Conservation (phyloP, 2,797 vertebrate genomes). For the Paratrypauchen microcephalus region DNA sequence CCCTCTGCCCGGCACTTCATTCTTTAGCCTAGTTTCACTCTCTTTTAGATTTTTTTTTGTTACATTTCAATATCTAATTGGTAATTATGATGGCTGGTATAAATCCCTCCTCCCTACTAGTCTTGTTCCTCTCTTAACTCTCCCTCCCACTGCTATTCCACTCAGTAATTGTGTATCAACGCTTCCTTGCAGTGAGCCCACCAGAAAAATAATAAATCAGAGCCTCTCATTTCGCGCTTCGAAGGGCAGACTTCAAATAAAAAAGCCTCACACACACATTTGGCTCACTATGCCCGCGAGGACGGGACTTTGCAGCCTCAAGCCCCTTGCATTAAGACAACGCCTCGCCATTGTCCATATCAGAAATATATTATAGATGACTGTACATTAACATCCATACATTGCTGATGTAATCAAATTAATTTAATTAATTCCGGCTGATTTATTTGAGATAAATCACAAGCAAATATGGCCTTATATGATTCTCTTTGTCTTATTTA, state of each 20-base stretch:
- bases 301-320: conserved; percentile 1
- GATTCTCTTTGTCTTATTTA: background rate
- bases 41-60: conserved; percentile 61
- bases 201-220: conserved; percentile 87
- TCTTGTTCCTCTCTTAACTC: conserved; percentile 37
- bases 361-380: background rate
- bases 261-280: conserved; percentile 60
- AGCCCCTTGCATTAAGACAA: background rate
- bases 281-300: background rate
- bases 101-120: conserved; percentile 65
- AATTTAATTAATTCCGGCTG: background rate
- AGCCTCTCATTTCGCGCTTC: conserved; percentile 86
- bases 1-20: conserved; percentile 58
- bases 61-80: conserved; percentile 86
- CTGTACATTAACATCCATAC: background rate
- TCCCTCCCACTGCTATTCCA: conserved; percentile 46
- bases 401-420: background rate
- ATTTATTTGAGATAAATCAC: background rate
- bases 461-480: background rate
- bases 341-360: background rate
- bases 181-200: conserved; percentile 80
- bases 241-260: conserved; percentile 83
- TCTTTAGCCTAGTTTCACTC: conserved; percentile 58
- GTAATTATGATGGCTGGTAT: conserved; percentile 83
- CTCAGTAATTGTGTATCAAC: conserved; percentile 84